Percentiles rank a stretch among this genome's conserved stretches.
Conservation (phyloP, 2,113 vertebrate species). For the Hippocampus zosterae region DNA sequence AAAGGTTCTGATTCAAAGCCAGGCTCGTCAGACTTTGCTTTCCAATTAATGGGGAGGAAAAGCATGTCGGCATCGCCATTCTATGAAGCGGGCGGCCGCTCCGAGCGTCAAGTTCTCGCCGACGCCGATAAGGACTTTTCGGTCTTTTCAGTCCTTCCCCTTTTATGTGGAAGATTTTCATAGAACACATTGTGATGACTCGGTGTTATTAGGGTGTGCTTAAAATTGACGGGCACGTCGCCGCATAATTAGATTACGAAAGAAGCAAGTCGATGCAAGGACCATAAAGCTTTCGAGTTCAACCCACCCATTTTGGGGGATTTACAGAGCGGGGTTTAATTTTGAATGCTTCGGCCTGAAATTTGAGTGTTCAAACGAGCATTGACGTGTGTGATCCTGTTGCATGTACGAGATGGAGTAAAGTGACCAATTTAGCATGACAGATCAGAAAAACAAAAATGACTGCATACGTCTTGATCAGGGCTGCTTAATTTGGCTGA, state of each 20-base stretch:
- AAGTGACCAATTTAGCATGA: too few relatives aligned
- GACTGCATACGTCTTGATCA: too few relatives aligned
- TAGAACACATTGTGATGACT: slow-evolving; percentile 10
- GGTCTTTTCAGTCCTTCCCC: slow-evolving; percentile 18
- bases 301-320: background rate
- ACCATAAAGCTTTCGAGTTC: slow-evolving; percentile 12
- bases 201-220: background rate
- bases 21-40: slow-evolving; percentile 31
- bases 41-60: slow-evolving; percentile 55
- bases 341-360: slow-evolving; percentile 15
- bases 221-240: slow-evolving; percentile 7
- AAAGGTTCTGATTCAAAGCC: slow-evolving; percentile 49
- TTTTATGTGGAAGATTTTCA: slow-evolving; percentile 21
- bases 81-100: slow-evolving; percentile 37
- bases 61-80: slow-evolving; percentile 54
- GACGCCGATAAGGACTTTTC: slow-evolving; percentile 19
- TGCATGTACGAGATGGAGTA: slow-evolving; percentile 4
- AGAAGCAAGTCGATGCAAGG: slow-evolving; percentile 15
- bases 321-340: slow-evolving; percentile 18
- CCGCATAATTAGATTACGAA: slow-evolving; percentile 24
- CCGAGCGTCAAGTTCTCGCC: slow-evolving; percentile 12
- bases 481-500: too few relatives aligned
- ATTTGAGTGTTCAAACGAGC: slow-evolving; percentile 22
- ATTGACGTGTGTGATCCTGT: background rate
- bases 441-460: too few relatives aligned